Conservation (phyloP, 2,888 invertebrate genomes). For the Pharmacophagus antenor region DNA sequence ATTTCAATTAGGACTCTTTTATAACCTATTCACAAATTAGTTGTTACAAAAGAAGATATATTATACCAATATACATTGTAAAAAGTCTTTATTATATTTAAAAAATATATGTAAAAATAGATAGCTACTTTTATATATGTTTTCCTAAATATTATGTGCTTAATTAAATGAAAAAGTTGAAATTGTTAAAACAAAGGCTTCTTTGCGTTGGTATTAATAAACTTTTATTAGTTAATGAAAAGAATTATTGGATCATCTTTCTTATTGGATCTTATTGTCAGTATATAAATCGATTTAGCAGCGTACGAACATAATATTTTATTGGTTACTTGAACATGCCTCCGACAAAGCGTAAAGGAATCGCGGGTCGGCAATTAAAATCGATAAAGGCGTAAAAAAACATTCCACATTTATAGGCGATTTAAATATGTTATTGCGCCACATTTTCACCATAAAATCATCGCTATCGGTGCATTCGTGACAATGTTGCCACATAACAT, state of each 20-base stretch:
- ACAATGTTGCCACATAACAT: constrained; percentile 36
- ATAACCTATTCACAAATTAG: too few species aligned
- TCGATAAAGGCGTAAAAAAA: constrained; percentile 23
- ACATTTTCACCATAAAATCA: constrained; percentile 29
- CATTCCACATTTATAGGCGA: constrained; percentile 15
- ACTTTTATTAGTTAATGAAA: too few species aligned
- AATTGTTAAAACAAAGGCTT: too few species aligned
- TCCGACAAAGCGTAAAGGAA: constrained; percentile 12
- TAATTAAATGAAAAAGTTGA: too few species aligned
- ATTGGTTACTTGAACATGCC: constrained; percentile 11
- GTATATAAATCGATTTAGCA: neutral
- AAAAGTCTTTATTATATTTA: too few species aligned
- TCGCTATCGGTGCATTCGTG: constrained; percentile 36
- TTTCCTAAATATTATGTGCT: too few species aligned
- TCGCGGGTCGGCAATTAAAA: constrained; percentile 18
- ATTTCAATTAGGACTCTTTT: too few species aligned
- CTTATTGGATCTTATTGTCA: neutral
- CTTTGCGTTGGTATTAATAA: too few species aligned
- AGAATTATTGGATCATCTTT: neutral
- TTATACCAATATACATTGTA: too few species aligned
- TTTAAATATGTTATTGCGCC: constrained; percentile 19
- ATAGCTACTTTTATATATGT: too few species aligned
- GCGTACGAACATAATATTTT: constrained; percentile 8
- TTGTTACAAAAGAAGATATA: too few species aligned
- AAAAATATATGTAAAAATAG: too few species aligned